A percentile compares a stretch with the other conserved stretches of the same genome.
Evolutionary conservation across 2,113 vertebrate species (phyloP).

Genomic region (Mixornis gularis): DNA sequence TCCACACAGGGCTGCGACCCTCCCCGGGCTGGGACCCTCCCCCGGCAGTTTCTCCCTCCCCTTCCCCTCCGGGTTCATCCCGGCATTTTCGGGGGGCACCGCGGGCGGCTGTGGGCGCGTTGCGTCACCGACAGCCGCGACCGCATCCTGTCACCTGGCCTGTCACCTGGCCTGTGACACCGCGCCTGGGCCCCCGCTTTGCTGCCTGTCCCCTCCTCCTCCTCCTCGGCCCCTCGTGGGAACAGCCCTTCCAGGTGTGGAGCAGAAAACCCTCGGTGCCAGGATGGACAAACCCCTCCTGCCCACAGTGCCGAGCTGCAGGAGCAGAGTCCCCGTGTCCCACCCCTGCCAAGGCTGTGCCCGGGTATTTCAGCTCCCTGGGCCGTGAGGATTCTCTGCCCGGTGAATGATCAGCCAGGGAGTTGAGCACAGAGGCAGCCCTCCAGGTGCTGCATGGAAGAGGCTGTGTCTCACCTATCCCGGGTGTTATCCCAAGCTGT

Average conservation of each 20-base stretch:
- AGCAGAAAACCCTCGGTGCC: background rate
- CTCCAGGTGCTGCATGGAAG: background rate
- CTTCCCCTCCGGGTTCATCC: fast-evolving
- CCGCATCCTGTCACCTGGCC: background rate
- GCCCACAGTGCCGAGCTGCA: background rate
- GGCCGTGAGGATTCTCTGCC: background rate
- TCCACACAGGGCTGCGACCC: background rate
- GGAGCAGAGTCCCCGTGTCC: background rate
- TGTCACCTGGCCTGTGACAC: background rate
- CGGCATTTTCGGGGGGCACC: fast-evolving
- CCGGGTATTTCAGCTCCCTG: fast-evolving
- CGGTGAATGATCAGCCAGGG: fast-evolving
- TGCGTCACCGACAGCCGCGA: fast-evolving
- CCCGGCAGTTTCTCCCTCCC: fast-evolving
- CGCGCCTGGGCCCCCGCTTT: background rate
- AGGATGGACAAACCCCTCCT: background rate
- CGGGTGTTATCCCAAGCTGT: background rate
- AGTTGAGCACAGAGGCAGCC: background rate
- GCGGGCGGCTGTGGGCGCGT: fast-evolving
- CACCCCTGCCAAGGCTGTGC: background rate
- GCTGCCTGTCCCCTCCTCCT: background rate
- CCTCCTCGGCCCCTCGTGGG: fast-evolving
- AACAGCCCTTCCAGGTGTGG: background rate
- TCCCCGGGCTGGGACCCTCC: background rate
- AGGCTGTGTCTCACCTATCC: background rate